Evolutionary conservation across 2,113 vertebrate genomes (phyloP).

Genomic region (Anolis carolinensis): DNA sequence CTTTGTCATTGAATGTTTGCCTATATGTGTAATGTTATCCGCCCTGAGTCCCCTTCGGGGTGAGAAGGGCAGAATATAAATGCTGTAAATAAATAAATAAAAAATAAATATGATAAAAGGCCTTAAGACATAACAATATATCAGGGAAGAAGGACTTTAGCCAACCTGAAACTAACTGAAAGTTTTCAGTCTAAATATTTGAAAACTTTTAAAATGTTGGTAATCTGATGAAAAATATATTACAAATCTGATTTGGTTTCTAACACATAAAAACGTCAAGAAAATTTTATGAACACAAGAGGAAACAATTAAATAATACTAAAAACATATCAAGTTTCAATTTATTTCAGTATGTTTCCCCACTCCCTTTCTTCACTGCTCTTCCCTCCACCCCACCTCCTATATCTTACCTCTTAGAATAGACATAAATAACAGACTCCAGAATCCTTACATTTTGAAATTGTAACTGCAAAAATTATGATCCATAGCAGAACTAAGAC

Average conservation of each 20-base stretch:
- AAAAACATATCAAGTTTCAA: not conserved
- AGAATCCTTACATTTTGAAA: slow-evolving; percentile 21
- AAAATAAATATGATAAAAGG: no score
- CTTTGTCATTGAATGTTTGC: no score
- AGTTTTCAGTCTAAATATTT: slow-evolving; percentile 4
- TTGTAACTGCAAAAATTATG: not conserved
- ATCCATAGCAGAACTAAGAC: slow-evolving; percentile 17
- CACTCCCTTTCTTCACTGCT: not conserved
- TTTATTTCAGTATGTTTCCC: not conserved
- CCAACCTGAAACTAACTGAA: not conserved
- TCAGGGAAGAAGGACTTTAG: not conserved
- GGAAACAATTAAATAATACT: no score
- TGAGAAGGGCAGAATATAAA: no score
- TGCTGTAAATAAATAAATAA: no score
- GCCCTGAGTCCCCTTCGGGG: no score
- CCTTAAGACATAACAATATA: not conserved
- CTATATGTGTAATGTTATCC: no score
- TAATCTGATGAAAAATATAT: not conserved
- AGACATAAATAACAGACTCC: not conserved
- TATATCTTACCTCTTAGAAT: not conserved
- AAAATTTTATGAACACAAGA: not conserved
- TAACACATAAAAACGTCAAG: not conserved
- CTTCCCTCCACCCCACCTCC: not conserved
- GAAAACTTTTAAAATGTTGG: not conserved
- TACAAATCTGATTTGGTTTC: not conserved